Percentiles rank a stretch among this genome's conserved stretches.
These are phyloP conservation scores for Drosophila carrolli DNA, from an alignment of 1,140 invertebrate species.

Conservation along the genomic window DNA sequence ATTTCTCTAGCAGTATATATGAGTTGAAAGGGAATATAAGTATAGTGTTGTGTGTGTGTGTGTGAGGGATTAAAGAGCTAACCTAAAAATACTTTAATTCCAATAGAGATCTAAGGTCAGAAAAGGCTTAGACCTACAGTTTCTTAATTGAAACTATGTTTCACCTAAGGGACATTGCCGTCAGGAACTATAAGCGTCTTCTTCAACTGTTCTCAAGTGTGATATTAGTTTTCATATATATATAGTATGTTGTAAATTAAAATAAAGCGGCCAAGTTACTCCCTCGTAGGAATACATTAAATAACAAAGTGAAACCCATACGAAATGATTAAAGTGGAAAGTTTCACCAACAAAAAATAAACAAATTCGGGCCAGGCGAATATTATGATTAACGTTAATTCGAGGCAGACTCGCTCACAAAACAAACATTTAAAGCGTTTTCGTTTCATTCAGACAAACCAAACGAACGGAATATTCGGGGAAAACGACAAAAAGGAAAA, in stretches of 20 bases:
- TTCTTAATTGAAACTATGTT: slow-evolving; percentile 26
- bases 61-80: slow-evolving; percentile 1
- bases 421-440: slow-evolving; percentile 67
- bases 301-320: slow-evolving; percentile 28
- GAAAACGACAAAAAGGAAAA: slow-evolving; percentile 46
- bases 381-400: slow-evolving; percentile 55
- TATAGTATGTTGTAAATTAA: slow-evolving; percentile 13
- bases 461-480: slow-evolving; percentile 48
- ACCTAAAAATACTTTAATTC: slow-evolving; percentile 12
- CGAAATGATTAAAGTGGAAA: slow-evolving; percentile 29
- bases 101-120: slow-evolving; percentile 10
- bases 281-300: slow-evolving; percentile 24
- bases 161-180: slow-evolving; percentile 13
- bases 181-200: slow-evolving; percentile 23
- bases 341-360: slow-evolving; percentile 21
- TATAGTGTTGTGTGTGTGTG: slow-evolving; percentile 6
- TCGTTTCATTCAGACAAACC: slow-evolving; percentile 63
- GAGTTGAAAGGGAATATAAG: slow-evolving; percentile 1
- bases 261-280: slow-evolving; percentile 48
- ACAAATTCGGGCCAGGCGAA: slow-evolving; percentile 48
- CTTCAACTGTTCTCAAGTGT: neutral
- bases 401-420: slow-evolving; percentile 57
- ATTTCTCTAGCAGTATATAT: slow-evolving; percentile 4
- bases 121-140: neutral
- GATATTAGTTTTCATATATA: slow-evolving; percentile 9